A percentile compares a stretch with the other conserved stretches of the same genome.
phyloP scores from a whole-genome alignment of 2,113 vertebrate genomes.

The Laticauda laticaudata region DNA sequence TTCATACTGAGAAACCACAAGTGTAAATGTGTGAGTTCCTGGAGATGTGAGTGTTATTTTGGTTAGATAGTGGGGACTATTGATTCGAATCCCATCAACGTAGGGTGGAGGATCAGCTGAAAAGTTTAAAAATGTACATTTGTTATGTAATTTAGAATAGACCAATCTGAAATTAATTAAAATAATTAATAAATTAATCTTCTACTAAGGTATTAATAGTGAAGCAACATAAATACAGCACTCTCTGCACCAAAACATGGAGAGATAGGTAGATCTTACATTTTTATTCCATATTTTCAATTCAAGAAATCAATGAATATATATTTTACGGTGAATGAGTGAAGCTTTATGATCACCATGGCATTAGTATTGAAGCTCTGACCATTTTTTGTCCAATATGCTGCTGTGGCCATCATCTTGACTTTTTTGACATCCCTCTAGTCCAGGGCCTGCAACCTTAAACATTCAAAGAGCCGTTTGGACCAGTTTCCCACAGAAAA shows the following conservation, averaged over 20 bases:
- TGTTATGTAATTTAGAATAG: background rate
- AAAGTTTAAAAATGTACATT: conserved; percentile 18
- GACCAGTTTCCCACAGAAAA: too few species aligned
- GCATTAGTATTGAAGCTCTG: background rate
- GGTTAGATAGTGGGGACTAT: conserved; percentile 98
- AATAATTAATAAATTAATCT: background rate
- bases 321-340: background rate
- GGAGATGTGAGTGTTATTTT: conserved; percentile 91
- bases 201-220: background rate
- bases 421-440: background rate
- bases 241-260: background rate
- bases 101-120: conserved; percentile 91
- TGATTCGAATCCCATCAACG: conserved; percentile 97
- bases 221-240: background rate
- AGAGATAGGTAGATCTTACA: background rate
- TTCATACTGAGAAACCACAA: conserved; percentile 98
- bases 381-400: background rate
- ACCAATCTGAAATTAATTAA: background rate
- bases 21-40: conserved; percentile 87
- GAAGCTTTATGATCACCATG: background rate
- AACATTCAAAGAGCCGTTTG: too few species aligned
- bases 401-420: background rate
- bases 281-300: background rate
- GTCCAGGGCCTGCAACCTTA: too few species aligned
- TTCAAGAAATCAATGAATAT: background rate